A percentile compares a stretch with the other conserved stretches of the same genome.
These are phyloP conservation scores for Epistrophe grossulariae DNA, from an alignment of 2,888 invertebrate species.

Conservation along the genomic window DNA sequence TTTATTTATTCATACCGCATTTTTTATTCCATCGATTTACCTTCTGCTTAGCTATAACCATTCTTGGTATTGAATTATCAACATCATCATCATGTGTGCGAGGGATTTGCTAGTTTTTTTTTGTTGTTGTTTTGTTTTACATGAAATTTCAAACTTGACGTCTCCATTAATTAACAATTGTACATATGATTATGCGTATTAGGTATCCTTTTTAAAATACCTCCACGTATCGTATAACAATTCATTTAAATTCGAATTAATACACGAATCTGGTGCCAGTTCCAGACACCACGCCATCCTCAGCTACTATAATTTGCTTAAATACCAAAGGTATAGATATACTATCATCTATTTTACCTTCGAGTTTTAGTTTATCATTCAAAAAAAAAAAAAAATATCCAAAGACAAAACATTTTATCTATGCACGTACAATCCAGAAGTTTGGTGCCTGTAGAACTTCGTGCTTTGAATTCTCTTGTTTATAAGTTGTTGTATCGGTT, in stretches of 20 bases:
- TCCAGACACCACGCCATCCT: constrained; percentile 15
- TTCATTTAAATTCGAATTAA: constrained; percentile 22
- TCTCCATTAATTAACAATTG: not conserved
- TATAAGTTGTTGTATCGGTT: not conserved
- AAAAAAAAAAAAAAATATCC: constrained; percentile 37
- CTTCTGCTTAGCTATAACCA: too few relatives aligned
- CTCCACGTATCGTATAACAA: constrained; percentile 41
- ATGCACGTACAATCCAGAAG: constrained; percentile 58
- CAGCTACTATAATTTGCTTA: constrained; percentile 55
- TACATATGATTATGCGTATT: not conserved
- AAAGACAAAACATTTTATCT: constrained; percentile 47
- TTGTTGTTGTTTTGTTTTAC: too few relatives aligned
- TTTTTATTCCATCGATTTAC: too few relatives aligned
- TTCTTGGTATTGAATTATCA: too few relatives aligned
- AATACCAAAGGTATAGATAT: constrained; percentile 21
- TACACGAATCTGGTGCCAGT: not conserved
- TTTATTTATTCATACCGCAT: too few relatives aligned
- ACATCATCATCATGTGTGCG: too few relatives aligned
- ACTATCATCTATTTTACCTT: constrained; percentile 46
- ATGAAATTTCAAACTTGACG: not conserved
- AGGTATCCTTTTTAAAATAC: constrained; percentile 1
- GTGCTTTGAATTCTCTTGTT: constrained; percentile 51
- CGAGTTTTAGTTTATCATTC: constrained; percentile 12
- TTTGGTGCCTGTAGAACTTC: constrained; percentile 44
- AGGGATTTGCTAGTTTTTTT: too few relatives aligned